Evolutionary conservation across 2,797 vertebrate species (phyloP).

Genomic region (Mareca strepera): DNA sequence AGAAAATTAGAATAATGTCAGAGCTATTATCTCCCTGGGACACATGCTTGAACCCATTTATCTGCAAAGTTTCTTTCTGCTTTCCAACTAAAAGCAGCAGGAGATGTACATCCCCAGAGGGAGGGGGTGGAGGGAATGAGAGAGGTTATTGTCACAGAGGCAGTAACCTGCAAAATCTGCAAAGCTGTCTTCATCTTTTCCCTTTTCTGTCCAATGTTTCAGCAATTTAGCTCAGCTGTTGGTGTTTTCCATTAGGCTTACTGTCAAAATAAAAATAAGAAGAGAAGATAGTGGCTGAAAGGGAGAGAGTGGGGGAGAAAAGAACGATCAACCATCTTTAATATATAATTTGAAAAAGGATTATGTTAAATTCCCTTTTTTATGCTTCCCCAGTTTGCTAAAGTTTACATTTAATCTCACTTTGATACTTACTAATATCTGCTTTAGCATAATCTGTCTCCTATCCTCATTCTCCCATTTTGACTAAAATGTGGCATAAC

Average conservation of each 20-base stretch:
- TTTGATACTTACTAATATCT: not conserved
- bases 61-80: slow-evolving; percentile 42
- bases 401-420: slow-evolving; percentile 31
- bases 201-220: not conserved
- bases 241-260: slow-evolving; percentile 29
- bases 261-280: slow-evolving; percentile 44
- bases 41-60: slow-evolving; percentile 45
- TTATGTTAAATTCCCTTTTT: slow-evolving; percentile 34
- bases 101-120: not conserved
- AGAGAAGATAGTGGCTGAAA: not conserved
- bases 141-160: not conserved
- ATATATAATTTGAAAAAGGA: slow-evolving; percentile 41
- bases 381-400: not conserved
- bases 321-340: slow-evolving; percentile 20
- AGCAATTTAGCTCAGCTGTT: slow-evolving; percentile 2
- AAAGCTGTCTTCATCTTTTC: slow-evolving; percentile 26
- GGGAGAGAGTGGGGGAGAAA: not conserved
- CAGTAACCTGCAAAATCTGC: slow-evolving; percentile 25
- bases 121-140: not conserved
- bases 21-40: slow-evolving; percentile 67
- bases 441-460: not conserved
- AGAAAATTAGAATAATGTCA: slow-evolving; percentile 32
- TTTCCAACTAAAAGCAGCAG: slow-evolving; percentile 39
- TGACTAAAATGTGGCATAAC: not conserved
- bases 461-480: not conserved